Evolutionary conservation across 2,113 vertebrate genomes (phyloP), one percentile per base, ranked within the genome.

Genomic region (Capra hircus): DNA sequence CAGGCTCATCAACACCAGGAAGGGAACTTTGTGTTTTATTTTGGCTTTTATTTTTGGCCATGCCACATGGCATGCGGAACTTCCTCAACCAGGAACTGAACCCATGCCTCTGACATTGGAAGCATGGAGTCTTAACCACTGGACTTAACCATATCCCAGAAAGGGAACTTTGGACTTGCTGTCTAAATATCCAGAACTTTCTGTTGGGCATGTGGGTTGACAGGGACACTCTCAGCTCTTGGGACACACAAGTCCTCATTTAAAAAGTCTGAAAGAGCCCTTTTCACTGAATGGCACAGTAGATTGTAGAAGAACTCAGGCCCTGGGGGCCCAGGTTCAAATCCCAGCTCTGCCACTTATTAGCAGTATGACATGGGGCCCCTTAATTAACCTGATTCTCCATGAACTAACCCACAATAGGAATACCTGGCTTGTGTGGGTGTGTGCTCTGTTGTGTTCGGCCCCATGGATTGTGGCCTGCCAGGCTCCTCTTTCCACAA

Each of bases 351-450:
- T 40, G 23, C 28, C 15, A 4, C 64, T 91, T 14, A 1, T 30
- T 11, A 28, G 21, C 0, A 0, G 17, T 28, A 25, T 36, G 80
- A 64, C 57, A 7, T 2, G 5, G 19, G 52, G 33, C 8, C 9
- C 53, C 74, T 71, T 1, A 6, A 4, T 48, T 6, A 48, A 53
- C 36, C 84, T 0, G 11, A 33, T 71, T 62, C 30, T 64, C n/a
- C 0, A 2, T 0, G 94, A 64, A 40, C 85, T 27, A 13, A 52
- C 87, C 12, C 12, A 0, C 55, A 27, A 7, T 25, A 50, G 17
- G 7, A 19, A 28, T 6, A 14, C 27, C 23, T 6, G 64, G 45
- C 52, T 77, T 43, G 40, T 77, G 23, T 77, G 40, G 11, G 40
- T 43, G 40, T 40, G 71, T 15, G 40, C 40, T 27, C 71, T 43